Base-by-base conservation (phyloP, 2,797 vertebrate genomes). In the Geotrypetes seraphini region DNA sequence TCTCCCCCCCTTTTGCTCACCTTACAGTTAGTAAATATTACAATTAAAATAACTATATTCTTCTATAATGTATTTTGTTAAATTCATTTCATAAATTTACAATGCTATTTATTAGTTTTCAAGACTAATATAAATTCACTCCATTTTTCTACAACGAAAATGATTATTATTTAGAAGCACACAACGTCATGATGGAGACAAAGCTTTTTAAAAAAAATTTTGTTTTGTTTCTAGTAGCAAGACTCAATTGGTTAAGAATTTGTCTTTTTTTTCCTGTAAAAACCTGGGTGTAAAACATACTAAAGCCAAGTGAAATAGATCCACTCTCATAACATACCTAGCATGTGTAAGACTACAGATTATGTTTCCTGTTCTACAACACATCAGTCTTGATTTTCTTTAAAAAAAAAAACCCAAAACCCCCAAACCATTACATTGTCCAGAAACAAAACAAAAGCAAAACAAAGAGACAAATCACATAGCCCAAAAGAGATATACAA, bases 81-180 rank as follows among this genome's bases (percentile, higher is more conserved):
- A 92, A 92, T 92, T 90, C 91, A 86, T 91, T 87, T 88, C 78
- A 85, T 88, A 82, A 90, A 92, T 94, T 85, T 91, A 93, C 92
- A 92, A 88, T 82, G 86, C 86, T 92, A 91, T 92, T n/a, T 84
- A 88, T 96, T 95, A 92, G 86, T 90, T 90, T 89, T 81, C 78
- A 91, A 92, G 90, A 90, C 92, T 95, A 96, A 90, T 92, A 92
- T 88, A 93, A 95, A 92, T 89, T 85, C 92, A 96, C 91, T 94
- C 90, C 73, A 90, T 91, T 96, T 96, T 97, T 92, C 92, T 97
- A 97, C 92, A 97, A 97, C 90, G 89, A 96, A 97, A 97, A 97
- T 95, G 77, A 92, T 92, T 77, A 81, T 83, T 90, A 94, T 92
- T 89, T 77, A 94, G 88, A 95, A 96, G 89, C 92, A 95, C 91